Base-by-base conservation (phyloP, 1,140 invertebrate species). In the Apocrypta bakeri region DNA sequence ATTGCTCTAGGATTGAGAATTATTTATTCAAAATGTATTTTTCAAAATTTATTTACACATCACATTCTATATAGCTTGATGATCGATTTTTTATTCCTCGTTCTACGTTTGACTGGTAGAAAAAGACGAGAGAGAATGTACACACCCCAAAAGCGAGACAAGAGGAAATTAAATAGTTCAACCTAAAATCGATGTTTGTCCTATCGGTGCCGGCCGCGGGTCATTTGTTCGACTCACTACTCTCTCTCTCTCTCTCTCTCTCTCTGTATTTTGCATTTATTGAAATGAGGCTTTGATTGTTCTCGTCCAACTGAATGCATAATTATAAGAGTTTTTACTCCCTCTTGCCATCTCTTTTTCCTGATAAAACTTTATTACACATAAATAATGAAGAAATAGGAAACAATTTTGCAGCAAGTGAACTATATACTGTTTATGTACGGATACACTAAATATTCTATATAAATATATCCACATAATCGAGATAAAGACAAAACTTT, bases 71-170 rank as follows among this genome's bases (percentile, higher is more conserved):
- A 4, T 12, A 66, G 17, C 63, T 17, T 25, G 14, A 4, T 0
- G 27, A 78, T 78, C 75, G 74, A 78, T 68, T 74, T 69, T 24
- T 66, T 27, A 72, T 61, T 79, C 25, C 24, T 69, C 33, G 24
- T 74, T 6, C 14, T 17, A 33, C 27, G 31, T 42, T 56, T 17
- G 14, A 21, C 7, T 6, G 48, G 0, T 17, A n/a, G 48, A n/a
- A 6, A 56, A 3, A 21, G 48, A 42, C 7, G 40, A n/a, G 48
- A 8, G 75, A 42, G 25, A 37, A 12, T 11, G 29, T 11, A 63
- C 64, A 66, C 40, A 31, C 24, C 31, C 29, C 17, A 11, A 68
- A 61, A 78, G 61, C 33, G 75, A 68, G 24, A 40, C 33, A 68
- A 68, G 63, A 78, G 75, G 12, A 78, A 78, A 78, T 68, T 61